Conservation (phyloP, 2,888 invertebrate genomes). For the Lasioglossum leucozonium region DNA sequence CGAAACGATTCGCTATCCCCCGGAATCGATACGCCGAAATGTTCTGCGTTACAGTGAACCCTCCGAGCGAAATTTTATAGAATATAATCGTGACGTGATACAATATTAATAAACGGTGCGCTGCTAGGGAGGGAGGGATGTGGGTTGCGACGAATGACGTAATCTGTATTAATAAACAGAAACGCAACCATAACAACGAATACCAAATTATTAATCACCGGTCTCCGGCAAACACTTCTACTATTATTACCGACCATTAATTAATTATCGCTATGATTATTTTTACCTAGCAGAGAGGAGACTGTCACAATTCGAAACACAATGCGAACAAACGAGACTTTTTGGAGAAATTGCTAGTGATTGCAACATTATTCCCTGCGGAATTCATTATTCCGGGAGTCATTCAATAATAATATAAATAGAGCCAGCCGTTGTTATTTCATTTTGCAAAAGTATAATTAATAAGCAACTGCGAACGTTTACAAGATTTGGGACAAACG, state of each 20-base stretch:
- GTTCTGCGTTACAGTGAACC: neutral
- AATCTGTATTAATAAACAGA: constrained; percentile 12
- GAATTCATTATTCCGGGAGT: neutral
- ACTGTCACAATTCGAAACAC: neutral
- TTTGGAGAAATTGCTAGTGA: neutral
- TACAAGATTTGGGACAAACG: neutral
- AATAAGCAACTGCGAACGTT: neutral
- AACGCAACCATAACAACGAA: neutral
- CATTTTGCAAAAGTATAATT: neutral
- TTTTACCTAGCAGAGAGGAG: neutral
- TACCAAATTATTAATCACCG: neutral
- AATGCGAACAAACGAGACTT: neutral
- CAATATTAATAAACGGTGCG: neutral
- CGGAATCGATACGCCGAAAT: constrained; percentile 4
- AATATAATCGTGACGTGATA: constrained; percentile 1
- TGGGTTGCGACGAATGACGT: neutral
- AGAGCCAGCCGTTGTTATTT: neutral
- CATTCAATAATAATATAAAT: neutral
- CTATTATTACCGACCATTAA: constrained; percentile 7
- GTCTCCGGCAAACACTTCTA: neutral
- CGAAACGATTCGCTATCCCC: neutral
- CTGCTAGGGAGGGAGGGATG: neutral
- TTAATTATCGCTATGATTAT: neutral
- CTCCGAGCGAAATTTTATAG: neutral
- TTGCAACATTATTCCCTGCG: neutral